Conservation (phyloP, 1,140 invertebrate species). For the Aphis gossypii region DNA sequence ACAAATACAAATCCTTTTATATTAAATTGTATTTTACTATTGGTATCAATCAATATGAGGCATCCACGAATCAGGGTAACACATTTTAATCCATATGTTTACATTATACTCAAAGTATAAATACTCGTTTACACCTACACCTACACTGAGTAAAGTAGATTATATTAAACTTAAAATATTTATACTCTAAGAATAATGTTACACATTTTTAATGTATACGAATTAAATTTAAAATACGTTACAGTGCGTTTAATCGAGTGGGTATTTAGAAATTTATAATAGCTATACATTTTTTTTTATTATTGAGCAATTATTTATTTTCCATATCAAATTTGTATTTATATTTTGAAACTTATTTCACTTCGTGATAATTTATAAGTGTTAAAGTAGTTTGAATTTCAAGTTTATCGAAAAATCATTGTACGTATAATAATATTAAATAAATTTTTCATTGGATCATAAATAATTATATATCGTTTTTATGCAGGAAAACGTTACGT, state of each 20-base stretch:
- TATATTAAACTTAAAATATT: not conserved
- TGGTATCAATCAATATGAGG: not conserved
- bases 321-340: not conserved
- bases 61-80: not conserved
- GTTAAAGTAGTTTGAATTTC: not conserved
- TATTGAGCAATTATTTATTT: not conserved
- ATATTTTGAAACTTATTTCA: not conserved
- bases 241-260: not conserved
- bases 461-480: conserved; percentile 21
- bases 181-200: not conserved
- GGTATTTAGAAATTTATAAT: not conserved
- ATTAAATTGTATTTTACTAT: not conserved
- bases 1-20: not conserved
- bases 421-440: not conserved
- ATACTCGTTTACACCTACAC: not conserved
- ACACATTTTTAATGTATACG: not conserved
- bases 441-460: not conserved
- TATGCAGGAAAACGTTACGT: not conserved
- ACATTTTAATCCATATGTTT: not conserved
- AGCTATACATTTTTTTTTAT: not conserved
- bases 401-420: not conserved
- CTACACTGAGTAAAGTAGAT: not conserved
- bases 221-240: not conserved
- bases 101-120: not conserved
- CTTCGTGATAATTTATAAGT: not conserved